These are phyloP conservation scores for Gobionotothen gibberifrons DNA, from an alignment of 2,797 vertebrate genomes.

Conservation along the genomic window DNA sequence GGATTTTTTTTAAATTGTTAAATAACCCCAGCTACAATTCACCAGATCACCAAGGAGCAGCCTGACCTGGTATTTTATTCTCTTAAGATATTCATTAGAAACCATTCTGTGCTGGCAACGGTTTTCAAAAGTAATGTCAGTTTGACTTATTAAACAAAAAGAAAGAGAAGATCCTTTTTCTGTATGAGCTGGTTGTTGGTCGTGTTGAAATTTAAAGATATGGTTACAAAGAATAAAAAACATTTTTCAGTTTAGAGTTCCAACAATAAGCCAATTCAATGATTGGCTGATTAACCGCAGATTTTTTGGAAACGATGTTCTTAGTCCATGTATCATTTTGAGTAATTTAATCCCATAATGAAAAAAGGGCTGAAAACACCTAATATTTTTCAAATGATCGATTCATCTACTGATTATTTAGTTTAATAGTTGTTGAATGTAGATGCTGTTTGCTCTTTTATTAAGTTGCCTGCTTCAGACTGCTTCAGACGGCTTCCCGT, in stretches of 20 bases:
- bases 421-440: too few species aligned
- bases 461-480: not conserved
- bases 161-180: not conserved
- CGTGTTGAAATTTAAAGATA: not conserved
- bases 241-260: not conserved
- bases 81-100: constrained; percentile 10
- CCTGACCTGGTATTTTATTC: not conserved
- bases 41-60: not conserved
- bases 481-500: constrained; percentile 9
- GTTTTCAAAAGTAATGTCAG: constrained; percentile 16
- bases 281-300: not conserved
- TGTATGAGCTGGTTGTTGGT: constrained; percentile 13
- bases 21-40: constrained; percentile 16
- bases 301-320: not conserved
- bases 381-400: too few species aligned
- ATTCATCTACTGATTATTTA: too few species aligned
- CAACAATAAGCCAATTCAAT: not conserved
- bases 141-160: constrained; percentile 40
- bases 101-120: constrained; percentile 17
- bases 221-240: constrained; percentile 2
- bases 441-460: too few species aligned
- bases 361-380: not conserved
- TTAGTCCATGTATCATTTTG: not conserved
- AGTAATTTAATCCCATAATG: not conserved
- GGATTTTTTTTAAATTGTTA: constrained; percentile 3